Conservation (phyloP, 2,888 invertebrate genomes). For the Priocnemis perturbator region DNA sequence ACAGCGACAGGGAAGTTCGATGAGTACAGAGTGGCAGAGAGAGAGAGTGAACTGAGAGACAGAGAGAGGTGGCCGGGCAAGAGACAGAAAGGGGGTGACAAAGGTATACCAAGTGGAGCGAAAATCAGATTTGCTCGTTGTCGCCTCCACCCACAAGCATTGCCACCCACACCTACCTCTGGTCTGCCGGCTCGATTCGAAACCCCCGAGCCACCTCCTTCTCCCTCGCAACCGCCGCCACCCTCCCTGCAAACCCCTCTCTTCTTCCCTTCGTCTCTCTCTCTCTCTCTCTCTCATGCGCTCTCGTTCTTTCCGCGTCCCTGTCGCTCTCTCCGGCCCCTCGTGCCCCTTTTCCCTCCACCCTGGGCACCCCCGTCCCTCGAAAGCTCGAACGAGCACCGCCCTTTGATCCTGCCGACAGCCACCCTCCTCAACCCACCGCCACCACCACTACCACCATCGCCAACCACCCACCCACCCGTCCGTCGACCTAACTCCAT, state of each 20-base stretch:
- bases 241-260: conserved; percentile 27
- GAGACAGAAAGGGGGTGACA: conserved; percentile 40
- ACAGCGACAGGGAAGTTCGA: conserved; percentile 6
- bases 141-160: conserved; percentile 68
- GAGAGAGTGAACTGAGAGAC: conserved; percentile 13
- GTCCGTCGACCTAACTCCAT: conserved; percentile 56
- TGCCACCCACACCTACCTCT: conserved; percentile 52
- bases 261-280: neutral
- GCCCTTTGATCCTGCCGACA: conserved; percentile 75
- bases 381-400: conserved; percentile 68
- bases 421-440: conserved; percentile 64
- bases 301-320: conserved; percentile 4
- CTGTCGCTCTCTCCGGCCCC: conserved; percentile 39
- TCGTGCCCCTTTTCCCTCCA: conserved; percentile 36
- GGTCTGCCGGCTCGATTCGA: conserved; percentile 58
- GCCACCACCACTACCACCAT: conserved; percentile 40
- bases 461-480: conserved; percentile 41
- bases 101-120: conserved; percentile 69
- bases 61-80: conserved; percentile 20
- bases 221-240: conserved; percentile 8
- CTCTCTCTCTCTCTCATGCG: conserved; percentile 34
- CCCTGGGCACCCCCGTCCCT: conserved; percentile 52
- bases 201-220: conserved; percentile 34
- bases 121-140: conserved; percentile 75
- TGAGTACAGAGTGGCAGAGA: neutral